These are phyloP conservation scores for Zosterops hypoxanthus DNA, from an alignment of 2,113 vertebrate genomes.

Conservation along the genomic window DNA sequence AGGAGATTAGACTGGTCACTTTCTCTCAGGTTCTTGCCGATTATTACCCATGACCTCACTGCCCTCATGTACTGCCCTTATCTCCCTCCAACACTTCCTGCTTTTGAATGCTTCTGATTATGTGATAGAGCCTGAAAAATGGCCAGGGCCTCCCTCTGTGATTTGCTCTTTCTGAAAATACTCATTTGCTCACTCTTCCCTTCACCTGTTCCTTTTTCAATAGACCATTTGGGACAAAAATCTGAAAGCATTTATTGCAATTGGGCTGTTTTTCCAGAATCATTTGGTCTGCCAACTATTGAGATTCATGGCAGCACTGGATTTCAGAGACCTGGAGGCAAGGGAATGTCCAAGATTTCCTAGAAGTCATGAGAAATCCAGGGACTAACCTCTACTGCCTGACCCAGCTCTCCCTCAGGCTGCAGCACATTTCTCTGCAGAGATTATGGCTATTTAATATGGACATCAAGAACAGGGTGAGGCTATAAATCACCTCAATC, in stretches of 20 bases:
- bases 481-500: not conserved
- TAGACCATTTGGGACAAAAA: not conserved
- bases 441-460: not conserved
- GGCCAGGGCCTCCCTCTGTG: not conserved
- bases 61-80: not conserved
- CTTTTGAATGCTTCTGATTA: constrained; percentile 43
- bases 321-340: not conserved
- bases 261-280: not conserved
- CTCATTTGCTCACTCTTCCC: not conserved
- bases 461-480: not conserved
- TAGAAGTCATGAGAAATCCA: not conserved
- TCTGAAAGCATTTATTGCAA: not conserved
- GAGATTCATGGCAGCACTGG: not conserved
- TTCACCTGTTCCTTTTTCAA: not conserved
- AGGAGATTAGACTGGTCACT: not conserved
- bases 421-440: not conserved
- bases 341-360: not conserved
- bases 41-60: not conserved
- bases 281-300: not conserved
- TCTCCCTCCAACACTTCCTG: not conserved
- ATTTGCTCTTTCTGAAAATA: not conserved
- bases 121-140: not conserved
- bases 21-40: not conserved
- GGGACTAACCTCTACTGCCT: not conserved
- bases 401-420: not conserved